These are phyloP conservation scores for Nesometra sesokonis DNA, from an alignment of 35 echinoderm and acorn worm species.

Conservation along the genomic window DNA sequence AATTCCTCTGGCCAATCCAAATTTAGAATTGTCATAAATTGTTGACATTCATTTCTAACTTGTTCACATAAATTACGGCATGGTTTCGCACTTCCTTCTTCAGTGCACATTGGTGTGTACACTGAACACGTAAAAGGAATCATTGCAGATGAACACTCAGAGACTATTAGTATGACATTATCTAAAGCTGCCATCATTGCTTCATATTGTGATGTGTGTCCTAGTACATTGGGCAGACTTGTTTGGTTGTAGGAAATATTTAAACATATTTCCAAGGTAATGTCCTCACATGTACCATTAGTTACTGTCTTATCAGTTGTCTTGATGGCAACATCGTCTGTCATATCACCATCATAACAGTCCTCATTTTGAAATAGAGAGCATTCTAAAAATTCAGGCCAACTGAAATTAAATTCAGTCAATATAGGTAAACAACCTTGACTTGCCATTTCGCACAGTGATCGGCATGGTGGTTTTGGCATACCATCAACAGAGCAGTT, in stretches of 20 bases:
- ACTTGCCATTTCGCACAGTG: not conserved
- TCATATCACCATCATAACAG: not conserved
- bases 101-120: not conserved
- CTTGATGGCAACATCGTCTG: too few species aligned
- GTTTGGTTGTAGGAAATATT: not conserved
- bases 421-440: not conserved
- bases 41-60: not conserved
- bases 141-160: not conserved
- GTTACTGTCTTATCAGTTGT: too few species aligned
- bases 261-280: not conserved
- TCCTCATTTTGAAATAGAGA: not conserved
- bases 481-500: not conserved
- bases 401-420: not conserved
- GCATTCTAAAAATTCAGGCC: not conserved
- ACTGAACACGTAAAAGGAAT: not conserved
- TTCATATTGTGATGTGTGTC: not conserved
- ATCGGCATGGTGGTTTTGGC: not conserved
- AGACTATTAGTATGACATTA: not conserved
- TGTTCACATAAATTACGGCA: not conserved
- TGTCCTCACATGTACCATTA: not conserved
- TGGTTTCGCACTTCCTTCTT: not conserved
- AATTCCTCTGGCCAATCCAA: not conserved
- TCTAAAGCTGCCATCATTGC: not conserved
- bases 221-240: not conserved
- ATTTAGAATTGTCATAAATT: not conserved